These are phyloP conservation scores for Luperina testacea DNA, from an alignment of 2,888 invertebrate species.

Conservation along the genomic window DNA sequence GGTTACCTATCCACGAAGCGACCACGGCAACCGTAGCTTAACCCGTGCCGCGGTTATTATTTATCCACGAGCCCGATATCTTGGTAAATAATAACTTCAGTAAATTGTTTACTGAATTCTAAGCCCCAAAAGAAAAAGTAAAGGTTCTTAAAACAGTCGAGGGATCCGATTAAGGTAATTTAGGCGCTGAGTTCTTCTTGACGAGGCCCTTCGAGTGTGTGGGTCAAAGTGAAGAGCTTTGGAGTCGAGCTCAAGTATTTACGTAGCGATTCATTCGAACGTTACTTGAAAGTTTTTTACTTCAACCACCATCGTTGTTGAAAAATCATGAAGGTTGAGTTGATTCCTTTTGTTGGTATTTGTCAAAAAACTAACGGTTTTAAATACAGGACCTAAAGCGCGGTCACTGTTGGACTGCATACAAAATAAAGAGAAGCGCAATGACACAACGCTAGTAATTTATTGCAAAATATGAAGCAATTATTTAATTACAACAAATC, in stretches of 20 bases:
- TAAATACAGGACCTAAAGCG: no score
- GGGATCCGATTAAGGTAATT: constrained; percentile 59
- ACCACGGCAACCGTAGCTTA: no score
- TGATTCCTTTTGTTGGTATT: neutral
- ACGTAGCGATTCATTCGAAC: constrained; percentile 42
- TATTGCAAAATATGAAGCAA: no score
- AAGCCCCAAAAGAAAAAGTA: constrained; percentile 19
- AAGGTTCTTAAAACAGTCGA: constrained; percentile 28
- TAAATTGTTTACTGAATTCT: constrained; percentile 22
- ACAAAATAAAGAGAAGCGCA: no score
- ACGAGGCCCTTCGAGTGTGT: constrained; percentile 32
- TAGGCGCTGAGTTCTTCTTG: constrained; percentile 35
- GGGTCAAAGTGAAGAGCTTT: constrained; percentile 58
- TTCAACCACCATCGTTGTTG: constrained; percentile 3
- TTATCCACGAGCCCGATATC: neutral
- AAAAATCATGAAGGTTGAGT: neutral
- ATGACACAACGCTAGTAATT: no score
- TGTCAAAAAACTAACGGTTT: neutral
- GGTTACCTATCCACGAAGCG: no score
- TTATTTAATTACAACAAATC: no score
- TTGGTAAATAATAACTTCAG: constrained; percentile 8
- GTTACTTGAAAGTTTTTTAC: constrained; percentile 39
- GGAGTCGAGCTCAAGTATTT: constrained; percentile 40
- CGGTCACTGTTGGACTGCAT: no score
- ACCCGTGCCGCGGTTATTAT: no score